Base-by-base conservation (phyloP, 2,113 vertebrate species). In the Larimichthys crocea region DNA sequence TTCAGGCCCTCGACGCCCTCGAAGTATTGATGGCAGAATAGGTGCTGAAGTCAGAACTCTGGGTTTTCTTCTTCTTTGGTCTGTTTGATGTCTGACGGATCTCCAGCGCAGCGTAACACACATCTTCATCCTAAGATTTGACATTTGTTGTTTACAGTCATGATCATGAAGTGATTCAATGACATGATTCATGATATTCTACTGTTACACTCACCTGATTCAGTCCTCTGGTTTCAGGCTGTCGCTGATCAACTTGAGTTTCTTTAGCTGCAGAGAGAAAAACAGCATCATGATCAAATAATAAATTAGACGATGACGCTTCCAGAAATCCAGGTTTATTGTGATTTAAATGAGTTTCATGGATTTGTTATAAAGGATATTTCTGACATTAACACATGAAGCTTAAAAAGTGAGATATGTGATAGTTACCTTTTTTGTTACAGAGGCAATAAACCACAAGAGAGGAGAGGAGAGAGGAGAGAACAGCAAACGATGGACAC, bases 41-140 rank as follows among this genome's bases (percentile, higher is more conserved):
- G 2, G 77, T 84, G 74, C 74, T 61, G 79, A 76, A 84, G 49
- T 89, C 80, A 35, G 85, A 83, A 24, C 24, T 64, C 22, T 63
- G 52, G 0, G 12, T 20, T n/a, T 35, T 76, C 61, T 62, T 89
- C 77, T 66, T 84, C 63, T 81, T 73, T 80, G 87, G 31, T 74
- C 67, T 86, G 17, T 60, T 67, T 48, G 80, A 79, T 19, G 56
- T 5, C 22, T 68, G 80, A 48, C 10, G 67, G 48, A 86, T 75
- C 40, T 86, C 69, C 65, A 89, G 22, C 2, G 87, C 72, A 83
- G 72, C 73, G 5, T 84, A 89, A 64, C 75, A 86, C 78, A 89
- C 72, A 11, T 86, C 78, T 77, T 82, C 72, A 60, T 72, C 80
- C 86, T 87, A 57, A 59, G 4, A 76, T 85, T 29, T 15, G 15